Conservation (phyloP, 2,113 vertebrate species). For the Alethe diademata region DNA sequence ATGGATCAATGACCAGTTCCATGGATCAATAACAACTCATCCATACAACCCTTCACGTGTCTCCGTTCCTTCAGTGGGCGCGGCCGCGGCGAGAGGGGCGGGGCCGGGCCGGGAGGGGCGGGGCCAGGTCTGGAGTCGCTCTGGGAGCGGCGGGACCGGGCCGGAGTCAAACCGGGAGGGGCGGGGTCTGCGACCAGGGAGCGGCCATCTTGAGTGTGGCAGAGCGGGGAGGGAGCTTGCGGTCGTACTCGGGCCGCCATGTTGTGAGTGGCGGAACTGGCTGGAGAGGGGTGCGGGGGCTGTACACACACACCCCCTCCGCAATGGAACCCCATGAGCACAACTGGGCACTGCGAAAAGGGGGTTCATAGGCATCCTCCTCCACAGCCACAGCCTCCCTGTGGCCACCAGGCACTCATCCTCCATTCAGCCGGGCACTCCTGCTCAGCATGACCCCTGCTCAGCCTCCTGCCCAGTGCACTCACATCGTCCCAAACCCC, state of each 20-base stretch:
- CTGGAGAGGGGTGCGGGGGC: not conserved
- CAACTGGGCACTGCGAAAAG: not conserved
- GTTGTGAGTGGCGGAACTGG: conserved; percentile 21
- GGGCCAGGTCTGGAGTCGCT: not conserved
- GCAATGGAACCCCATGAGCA: not conserved
- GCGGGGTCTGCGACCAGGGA: not conserved
- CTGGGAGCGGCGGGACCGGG: not conserved
- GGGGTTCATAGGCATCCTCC: not conserved
- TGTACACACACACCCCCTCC: not conserved
- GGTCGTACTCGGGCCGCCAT: fast-evolving
- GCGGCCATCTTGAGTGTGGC: conserved; percentile 64
- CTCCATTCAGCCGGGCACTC: not conserved
- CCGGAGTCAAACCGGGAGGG: not conserved
- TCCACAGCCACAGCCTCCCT: not conserved
- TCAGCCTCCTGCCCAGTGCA: not conserved
- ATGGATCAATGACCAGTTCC: not conserved
- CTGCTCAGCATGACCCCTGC: fast-evolving
- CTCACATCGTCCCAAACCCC: not conserved
- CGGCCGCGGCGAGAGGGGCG: not conserved
- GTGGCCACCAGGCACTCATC: not conserved
- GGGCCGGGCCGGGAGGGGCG: not conserved
- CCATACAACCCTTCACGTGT: not conserved
- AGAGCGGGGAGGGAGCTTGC: not conserved
- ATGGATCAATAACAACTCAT: not conserved
- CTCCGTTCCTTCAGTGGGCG: not conserved